A percentile compares a stretch with the other conserved stretches of the same genome.
Conservation (phyloP, 92 coral and sea anemone genomes). For the Parazoanthus swiftii region DNA sequence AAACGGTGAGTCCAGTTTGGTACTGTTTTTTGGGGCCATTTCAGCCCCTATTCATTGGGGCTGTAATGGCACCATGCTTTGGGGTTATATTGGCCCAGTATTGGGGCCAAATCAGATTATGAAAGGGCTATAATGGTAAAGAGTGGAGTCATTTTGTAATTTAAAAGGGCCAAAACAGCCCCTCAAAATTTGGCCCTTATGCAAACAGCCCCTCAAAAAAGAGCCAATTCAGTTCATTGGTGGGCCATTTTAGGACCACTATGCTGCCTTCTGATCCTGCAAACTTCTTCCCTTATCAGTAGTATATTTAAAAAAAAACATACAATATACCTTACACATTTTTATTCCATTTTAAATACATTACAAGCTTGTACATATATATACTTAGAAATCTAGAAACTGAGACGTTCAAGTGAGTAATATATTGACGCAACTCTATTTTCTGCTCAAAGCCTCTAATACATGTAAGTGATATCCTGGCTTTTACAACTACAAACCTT, state of each 20-base stretch:
- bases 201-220: slow-evolving; percentile 46
- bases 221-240: slow-evolving; percentile 47
- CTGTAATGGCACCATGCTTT: slow-evolving; percentile 44
- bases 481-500: slow-evolving; percentile 9
- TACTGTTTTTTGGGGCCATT: slow-evolving; percentile 45
- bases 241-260: slow-evolving; percentile 12
- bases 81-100: slow-evolving; percentile 48
- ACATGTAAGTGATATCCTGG: slow-evolving; percentile 6
- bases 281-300: slow-evolving; percentile 32
- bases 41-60: slow-evolving; percentile 45
- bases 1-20: slow-evolving; percentile 53
- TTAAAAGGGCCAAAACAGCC: slow-evolving; percentile 48
- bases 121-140: slow-evolving; percentile 42
- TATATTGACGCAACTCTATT: slow-evolving; percentile 9
- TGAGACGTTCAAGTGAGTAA: slow-evolving; percentile 4
- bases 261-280: slow-evolving; percentile 5
- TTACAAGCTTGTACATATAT: slow-evolving; percentile 8
- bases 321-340: slow-evolving; percentile 11
- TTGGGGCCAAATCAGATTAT: slow-evolving; percentile 54
- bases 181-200: slow-evolving; percentile 50
- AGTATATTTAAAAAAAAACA: not conserved
- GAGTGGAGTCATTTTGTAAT: slow-evolving; percentile 46
- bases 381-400: not conserved
- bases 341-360: slow-evolving; percentile 1
- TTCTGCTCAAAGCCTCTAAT: slow-evolving; percentile 6